These are phyloP conservation scores for Drosophila neocordata DNA, from an alignment of 1,140 invertebrate species.

Conservation along the genomic window DNA sequence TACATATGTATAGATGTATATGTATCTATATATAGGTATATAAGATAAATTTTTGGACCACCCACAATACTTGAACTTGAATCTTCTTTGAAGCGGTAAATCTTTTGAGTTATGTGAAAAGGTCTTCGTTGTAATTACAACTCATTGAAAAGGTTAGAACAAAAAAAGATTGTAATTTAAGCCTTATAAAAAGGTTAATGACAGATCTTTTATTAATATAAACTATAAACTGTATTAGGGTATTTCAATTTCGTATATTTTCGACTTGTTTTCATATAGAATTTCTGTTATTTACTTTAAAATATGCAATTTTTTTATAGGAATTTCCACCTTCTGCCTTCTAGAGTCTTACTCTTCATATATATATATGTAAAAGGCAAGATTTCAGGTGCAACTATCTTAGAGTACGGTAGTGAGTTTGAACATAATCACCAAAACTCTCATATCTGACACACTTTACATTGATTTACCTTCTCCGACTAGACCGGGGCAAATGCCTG, in stretches of 20 bases:
- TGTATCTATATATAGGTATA: neutral
- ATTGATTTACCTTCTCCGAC: slow-evolving; percentile 51
- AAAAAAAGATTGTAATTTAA: neutral
- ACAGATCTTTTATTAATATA: neutral
- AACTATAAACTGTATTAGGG: no score
- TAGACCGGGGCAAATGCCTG: slow-evolving; percentile 42
- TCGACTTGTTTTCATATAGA: neutral
- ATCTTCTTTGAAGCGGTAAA: neutral
- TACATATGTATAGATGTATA: neutral
- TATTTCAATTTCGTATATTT: no score
- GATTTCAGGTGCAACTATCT: neutral
- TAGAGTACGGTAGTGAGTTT: neutral
- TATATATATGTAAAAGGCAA: no score
- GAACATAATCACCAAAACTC: slow-evolving; percentile 19
- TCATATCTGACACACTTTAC: slow-evolving; percentile 66
- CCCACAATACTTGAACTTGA: slow-evolving; percentile 41
- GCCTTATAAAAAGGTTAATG: neutral
- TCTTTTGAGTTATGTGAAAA: neutral
- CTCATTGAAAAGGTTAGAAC: neutral
- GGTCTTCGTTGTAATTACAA: neutral
- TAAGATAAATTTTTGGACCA: slow-evolving; percentile 23
- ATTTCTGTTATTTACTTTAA: slow-evolving; percentile 4
- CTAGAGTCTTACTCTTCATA: no score
- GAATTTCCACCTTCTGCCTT: neutral
- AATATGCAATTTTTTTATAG: neutral